Conservation (phyloP, 1,140 invertebrate species). For the Panagrolaimus sp. region DNA sequence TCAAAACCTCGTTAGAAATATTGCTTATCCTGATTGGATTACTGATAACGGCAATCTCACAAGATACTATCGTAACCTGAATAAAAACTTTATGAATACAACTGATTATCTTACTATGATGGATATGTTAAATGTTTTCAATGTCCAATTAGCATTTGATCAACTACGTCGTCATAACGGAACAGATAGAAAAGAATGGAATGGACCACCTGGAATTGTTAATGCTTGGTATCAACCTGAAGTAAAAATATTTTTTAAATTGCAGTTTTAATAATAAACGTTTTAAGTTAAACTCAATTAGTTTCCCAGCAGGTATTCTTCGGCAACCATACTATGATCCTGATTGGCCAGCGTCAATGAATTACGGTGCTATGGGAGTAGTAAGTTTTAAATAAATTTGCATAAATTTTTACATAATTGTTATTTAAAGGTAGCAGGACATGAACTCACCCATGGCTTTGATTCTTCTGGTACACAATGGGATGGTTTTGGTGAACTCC, state of each 20-base stretch:
- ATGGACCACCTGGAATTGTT: conserved; percentile 19
- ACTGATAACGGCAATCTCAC: conserved; percentile 39
- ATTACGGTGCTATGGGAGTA: conserved; percentile 64
- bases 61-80: conserved; percentile 34
- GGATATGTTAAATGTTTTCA: conserved; percentile 24
- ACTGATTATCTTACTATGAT: conserved; percentile 29
- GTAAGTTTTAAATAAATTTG: conserved; percentile 17
- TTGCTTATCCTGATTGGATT: conserved; percentile 50
- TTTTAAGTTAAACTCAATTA: conserved; percentile 38
- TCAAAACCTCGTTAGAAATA: conserved; percentile 43
- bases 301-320: conserved; percentile 48
- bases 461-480: conserved; percentile 53
- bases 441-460: conserved; percentile 65
- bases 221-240: conserved; percentile 33
- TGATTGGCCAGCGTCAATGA: conserved; percentile 64
- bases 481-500: conserved; percentile 33
- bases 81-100: conserved; percentile 8
- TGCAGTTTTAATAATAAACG: too few relatives aligned
- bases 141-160: conserved; percentile 19
- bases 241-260: neutral
- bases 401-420: too few relatives aligned
- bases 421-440: conserved; percentile 60
- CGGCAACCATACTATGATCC: conserved; percentile 65
- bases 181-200: conserved; percentile 25
- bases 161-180: conserved; percentile 21